A percentile compares a stretch with the other conserved stretches of the same genome.
Conservation (phyloP, 2,113 vertebrate genomes). For the Corythaeola cristata region DNA sequence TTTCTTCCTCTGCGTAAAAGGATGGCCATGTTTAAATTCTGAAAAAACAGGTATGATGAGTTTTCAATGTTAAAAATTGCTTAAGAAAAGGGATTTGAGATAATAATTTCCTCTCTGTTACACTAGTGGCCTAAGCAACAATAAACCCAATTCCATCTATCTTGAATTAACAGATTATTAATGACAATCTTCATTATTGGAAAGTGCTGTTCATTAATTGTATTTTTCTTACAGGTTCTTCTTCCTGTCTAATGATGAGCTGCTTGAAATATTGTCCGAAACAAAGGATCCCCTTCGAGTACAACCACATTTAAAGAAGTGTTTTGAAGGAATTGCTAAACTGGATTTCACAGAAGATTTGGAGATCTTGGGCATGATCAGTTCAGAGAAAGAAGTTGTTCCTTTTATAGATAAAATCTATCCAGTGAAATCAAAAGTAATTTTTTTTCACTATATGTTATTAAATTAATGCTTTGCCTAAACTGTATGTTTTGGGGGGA, state of each 20-base stretch:
- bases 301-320: conserved; percentile 93
- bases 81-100: not conserved
- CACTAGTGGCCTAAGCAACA: not conserved
- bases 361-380: conserved; percentile 89
- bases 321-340: conserved; percentile 92
- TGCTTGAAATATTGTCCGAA: conserved; percentile 92
- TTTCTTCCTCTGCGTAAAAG: not conserved
- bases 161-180: not conserved
- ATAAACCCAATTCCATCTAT: not conserved
- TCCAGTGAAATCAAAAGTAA: conserved; percentile 86
- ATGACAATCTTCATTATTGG: not conserved
- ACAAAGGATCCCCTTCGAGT: conserved; percentile 92
- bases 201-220: not conserved
- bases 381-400: conserved; percentile 88
- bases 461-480: not conserved
- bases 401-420: conserved; percentile 83
- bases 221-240: conserved; percentile 83
- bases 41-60: not conserved
- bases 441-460: not conserved
- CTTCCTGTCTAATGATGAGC: conserved; percentile 91
- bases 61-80: not conserved
- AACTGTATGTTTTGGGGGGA: not conserved
- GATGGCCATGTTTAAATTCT: not conserved
- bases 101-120: not conserved
- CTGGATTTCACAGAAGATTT: conserved; percentile 83